Evolutionary conservation across 1,140 invertebrate genomes (phyloP), one percentile per base, ranked within the genome.

Genomic region (Phymorhynchus buccinoides): DNA sequence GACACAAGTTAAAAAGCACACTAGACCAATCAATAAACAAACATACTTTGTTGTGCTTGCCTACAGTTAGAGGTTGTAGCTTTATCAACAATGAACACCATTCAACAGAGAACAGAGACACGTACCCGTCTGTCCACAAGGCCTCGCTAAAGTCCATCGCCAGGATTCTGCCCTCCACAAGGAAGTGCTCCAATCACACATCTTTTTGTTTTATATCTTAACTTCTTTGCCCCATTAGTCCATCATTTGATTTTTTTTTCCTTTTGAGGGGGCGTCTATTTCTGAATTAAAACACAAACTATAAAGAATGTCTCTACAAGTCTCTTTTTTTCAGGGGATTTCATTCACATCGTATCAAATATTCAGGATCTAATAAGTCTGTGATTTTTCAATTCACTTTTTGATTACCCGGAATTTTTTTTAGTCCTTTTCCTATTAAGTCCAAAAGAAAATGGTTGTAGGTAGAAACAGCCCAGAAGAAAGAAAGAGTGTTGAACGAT

Each of bases 191-290:
- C 56, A 62, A 3, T 3, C n/a, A n/a, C n/a, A n/a, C n/a, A n/a
- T n/a, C n/a, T n/a, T n/a, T n/a, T n/a, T n/a, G n/a, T 62, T 62
- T 62, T 62, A 62, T 62, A 62, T 62, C 56, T 62, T 62, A 62
- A 62, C 56, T 22, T 22, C 16, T 3, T 62, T 62, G 56, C 18
- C 56, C 56, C 56, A 22, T 62, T 22, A 62, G 56, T 62, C 56
- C 56, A 62, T 62, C 16, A 62, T 62, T 22, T 6, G 44, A 18
- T 62, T 48, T 62, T 62, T 22, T 62, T 62, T 62, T 62, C 27
- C 27, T 62, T 62, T 62, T 62, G 6, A 22, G 56, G 56, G n/a
- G n/a, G n/a, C n/a, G 16, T 22, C 56, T 27, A 14, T 62, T 62
- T 7, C 3, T 62, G 16, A 62, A 14, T 14, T 62, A 27, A 3